Evolutionary conservation across 30 jellyfish, hydroid and myxozoan species (phyloP).

Genomic region (Hydra vulgaris): DNA sequence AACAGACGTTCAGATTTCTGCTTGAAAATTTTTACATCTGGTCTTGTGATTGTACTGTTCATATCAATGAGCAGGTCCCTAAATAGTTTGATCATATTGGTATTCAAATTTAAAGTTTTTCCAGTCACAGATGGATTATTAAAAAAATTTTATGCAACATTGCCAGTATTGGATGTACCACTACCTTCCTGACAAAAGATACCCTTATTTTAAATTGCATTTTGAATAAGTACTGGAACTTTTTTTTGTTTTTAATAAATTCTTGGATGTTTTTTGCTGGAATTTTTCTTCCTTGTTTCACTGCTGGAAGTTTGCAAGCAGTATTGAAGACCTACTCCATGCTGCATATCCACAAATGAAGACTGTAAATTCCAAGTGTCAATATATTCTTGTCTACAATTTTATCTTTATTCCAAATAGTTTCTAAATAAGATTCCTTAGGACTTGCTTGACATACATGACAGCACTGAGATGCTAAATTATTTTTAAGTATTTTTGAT

Average conservation of each 20-base stretch:
- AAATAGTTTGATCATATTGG: background rate
- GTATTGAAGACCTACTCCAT: background rate
- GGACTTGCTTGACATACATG: background rate
- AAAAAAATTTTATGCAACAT: background rate
- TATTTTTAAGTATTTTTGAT: background rate
- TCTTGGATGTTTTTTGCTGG: background rate
- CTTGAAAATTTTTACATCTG: background rate
- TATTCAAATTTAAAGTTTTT: no score
- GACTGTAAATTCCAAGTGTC: background rate
- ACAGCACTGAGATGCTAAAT: background rate
- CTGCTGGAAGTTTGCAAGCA: background rate
- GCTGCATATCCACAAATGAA: background rate
- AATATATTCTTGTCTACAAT: background rate
- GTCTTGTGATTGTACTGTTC: background rate
- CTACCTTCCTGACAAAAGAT: background rate
- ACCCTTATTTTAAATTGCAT: background rate
- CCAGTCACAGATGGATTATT: background rate
- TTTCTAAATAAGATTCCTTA: background rate
- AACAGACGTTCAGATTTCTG: background rate
- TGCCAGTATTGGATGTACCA: background rate
- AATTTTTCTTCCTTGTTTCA: background rate
- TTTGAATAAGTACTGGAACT: background rate
- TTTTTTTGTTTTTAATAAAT: background rate
- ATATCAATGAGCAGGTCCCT: background rate
- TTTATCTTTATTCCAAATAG: background rate